Evolutionary conservation across 2,888 invertebrate species (phyloP).

Genomic region (Rhyacophila evoluta): DNA sequence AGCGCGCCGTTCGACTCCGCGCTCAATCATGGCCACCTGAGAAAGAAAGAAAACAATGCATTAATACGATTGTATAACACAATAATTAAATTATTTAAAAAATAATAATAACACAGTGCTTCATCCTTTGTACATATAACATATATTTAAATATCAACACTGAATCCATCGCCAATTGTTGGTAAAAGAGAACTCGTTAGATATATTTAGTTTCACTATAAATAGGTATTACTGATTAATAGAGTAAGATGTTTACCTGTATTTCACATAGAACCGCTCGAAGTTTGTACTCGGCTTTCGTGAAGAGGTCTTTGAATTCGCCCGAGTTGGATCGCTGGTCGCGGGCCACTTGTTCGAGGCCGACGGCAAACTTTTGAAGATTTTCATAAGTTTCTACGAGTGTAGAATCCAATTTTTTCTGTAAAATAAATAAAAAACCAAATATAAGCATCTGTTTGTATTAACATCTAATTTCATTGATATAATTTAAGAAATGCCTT

Average conservation of each 20-base stretch:
- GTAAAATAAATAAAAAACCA: slow-evolving; percentile 30
- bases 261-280: slow-evolving; percentile 57
- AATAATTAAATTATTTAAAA: too few relatives aligned
- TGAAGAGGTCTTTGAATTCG: slow-evolving; percentile 59
- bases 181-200: too few relatives aligned
- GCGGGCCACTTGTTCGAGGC: slow-evolving; percentile 62
- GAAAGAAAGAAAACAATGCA: slow-evolving; percentile 13
- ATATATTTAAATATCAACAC: too few relatives aligned
- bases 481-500: too few relatives aligned
- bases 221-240: neutral
- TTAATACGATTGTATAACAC: slow-evolving; percentile 7
- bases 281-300: slow-evolving; percentile 60
- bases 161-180: too few relatives aligned
- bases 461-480: too few relatives aligned
- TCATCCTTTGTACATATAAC: too few relatives aligned
- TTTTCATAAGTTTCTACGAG: slow-evolving; percentile 60
- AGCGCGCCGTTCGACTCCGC: slow-evolving; percentile 57
- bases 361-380: slow-evolving; percentile 63
- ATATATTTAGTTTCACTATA: neutral
- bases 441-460: too few relatives aligned
- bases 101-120: too few relatives aligned
- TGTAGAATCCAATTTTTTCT: slow-evolving; percentile 57
- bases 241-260: slow-evolving; percentile 47
- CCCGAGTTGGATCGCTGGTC: slow-evolving; percentile 57
- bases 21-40: slow-evolving; percentile 56